Base-by-base conservation (phyloP, 2,113 vertebrate genomes). In the Ceyx margarethae region DNA sequence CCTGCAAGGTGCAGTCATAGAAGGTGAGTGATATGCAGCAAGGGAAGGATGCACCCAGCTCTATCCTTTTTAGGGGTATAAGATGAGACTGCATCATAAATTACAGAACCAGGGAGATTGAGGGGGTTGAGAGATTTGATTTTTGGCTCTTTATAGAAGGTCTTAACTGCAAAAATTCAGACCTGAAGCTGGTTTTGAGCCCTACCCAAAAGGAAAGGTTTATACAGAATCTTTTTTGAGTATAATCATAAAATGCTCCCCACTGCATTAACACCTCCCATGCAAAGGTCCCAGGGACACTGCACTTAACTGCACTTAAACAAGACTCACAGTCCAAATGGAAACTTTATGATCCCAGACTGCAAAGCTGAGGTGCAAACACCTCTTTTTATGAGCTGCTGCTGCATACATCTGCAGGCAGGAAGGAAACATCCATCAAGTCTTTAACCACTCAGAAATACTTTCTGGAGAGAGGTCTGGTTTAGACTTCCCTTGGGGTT, bases 291-390 rank as follows among this genome's bases (percentile, higher is more conserved):
- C 77, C 67, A 79, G 69, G 29, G 62, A 81, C 0, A 0, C 60
- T 76, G 19, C 50, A 90, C 37, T 37, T 37, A 67, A 79, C 51
- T 76, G 78, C 90, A 79, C 66, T 95, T 91, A 79, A 84, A 15
- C 25, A 40, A 62, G 22, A 12, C 33, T 87, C 42, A 35, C 5
- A 31, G 50, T 13, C 67, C 28, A 71, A 60, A 64, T 37, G 46
- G 10, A 51, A 92, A 45, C 57, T 94, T 89, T 74, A 87, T 91
- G 76, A 80, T 54, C 54, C 75, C 75, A 67, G 87, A 6, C 48
- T 60, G 65, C 37, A 94, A 67, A 87, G 68, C 84, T 87, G 84
- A 91, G 86, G 81, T 91, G 75, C 93, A 95, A 95, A 89, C 54
- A 50, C 20, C 26, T 51, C n/a, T 77, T 69, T 94, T 95, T 94